These are phyloP conservation scores for Drosophila helvetica DNA, from an alignment of 2,888 invertebrate species.

Conservation along the genomic window DNA sequence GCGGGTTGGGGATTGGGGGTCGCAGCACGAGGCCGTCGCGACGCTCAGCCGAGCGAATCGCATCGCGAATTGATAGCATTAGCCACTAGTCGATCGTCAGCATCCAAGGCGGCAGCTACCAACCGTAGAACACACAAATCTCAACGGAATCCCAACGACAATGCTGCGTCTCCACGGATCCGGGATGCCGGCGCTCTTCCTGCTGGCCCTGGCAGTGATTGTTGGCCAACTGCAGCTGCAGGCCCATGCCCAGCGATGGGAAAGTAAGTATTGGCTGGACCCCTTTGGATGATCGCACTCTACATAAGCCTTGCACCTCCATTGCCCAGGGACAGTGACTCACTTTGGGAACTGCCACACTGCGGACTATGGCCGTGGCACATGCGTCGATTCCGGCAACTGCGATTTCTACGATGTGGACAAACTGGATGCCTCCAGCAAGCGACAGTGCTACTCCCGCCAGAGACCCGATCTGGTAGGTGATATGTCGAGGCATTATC, in stretches of 20 bases:
- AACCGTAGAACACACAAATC: neutral
- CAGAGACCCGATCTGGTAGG: constrained; percentile 58
- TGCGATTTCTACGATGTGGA: constrained; percentile 47
- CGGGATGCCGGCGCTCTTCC: neutral
- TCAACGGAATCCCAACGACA: neutral
- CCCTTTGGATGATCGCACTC: neutral
- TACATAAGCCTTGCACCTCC: neutral
- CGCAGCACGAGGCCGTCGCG: constrained; percentile 31
- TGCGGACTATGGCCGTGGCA: constrained; percentile 47
- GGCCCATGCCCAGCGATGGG: neutral
- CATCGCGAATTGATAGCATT: constrained; percentile 1
- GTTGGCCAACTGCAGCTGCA: neutral
- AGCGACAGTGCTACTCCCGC: constrained; percentile 46
- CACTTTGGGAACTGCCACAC: constrained; percentile 56
- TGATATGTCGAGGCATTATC: neutral
- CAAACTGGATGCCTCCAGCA: constrained; percentile 24
- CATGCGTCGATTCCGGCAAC: constrained; percentile 33
- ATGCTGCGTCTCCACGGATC: neutral
- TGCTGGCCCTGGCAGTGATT: neutral
- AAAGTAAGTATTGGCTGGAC: neutral
- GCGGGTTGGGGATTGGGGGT: constrained; percentile 23
- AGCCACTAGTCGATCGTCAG: constrained; percentile 49
- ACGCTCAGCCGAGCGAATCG: constrained; percentile 1
- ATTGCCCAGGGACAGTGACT: constrained; percentile 23
- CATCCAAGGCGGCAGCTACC: constrained; percentile 33